Base-by-base conservation (phyloP, 2,888 invertebrate genomes). In the Pollenia labialis region DNA sequence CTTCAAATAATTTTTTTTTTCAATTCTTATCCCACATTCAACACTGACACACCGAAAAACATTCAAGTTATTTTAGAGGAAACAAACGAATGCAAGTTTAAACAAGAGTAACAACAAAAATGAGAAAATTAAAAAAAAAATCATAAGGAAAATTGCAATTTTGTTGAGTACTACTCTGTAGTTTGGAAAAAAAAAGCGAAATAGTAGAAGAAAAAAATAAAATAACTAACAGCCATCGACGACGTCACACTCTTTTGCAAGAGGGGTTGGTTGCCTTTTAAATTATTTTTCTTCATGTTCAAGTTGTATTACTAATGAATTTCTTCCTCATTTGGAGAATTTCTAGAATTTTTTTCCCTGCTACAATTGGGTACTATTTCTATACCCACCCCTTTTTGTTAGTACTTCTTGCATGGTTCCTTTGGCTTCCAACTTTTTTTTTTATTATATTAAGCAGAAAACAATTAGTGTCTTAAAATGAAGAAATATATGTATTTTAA, bases 141-240 rank as follows among this genome's bases (percentile, higher is more conserved):
- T 48, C 60, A 56, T 83, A 81, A 84, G 84, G 77, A 87, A 87
- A 84, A 87, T 87, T 87, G 87, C 87, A 87, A 87, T 87, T 87
- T 87, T 60, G 87, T 84, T 87, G 84, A 87, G 87, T 87, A 87
- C 72, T 68, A 50, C 58, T 64, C 50, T 62, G 69, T 52, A 69
- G 58, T 54, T 48, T 18, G 32, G 46, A 72, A 48, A 48, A 62
- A 62, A 23, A 62, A 44, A 60, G 18, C 16, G 54, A 74, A 56
- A 60, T 44, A 68, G 14, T 32, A n/a, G 11, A 58, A 60, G 42
- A 64, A 32, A 8, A 46, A 16, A 50, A 56, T 71, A 42, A n/a
- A n/a, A 48, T 52, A 40, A 68, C 52, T 68, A 75, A 58, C 68
- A 81, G 74, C 42, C 52, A 83, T 68, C 50, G 52, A 72, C 58